phyloP scores from a whole-genome alignment of 1,140 invertebrate genomes.

The Marisa cornuarietis region DNA sequence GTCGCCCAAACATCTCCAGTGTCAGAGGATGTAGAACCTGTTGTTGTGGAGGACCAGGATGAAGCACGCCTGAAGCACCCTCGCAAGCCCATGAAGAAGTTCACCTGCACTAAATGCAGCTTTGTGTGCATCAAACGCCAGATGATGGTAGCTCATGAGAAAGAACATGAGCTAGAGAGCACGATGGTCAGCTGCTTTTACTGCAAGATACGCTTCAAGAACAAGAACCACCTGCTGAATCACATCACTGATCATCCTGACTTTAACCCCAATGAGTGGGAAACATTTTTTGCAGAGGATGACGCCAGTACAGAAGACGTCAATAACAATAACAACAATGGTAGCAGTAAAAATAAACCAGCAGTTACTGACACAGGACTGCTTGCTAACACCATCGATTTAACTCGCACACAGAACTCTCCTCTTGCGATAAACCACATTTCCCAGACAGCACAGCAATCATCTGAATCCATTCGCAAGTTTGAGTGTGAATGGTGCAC shows the following conservation, averaged over 20 bases:
- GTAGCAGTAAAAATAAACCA: neutral
- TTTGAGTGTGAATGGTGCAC: conserved; percentile 59
- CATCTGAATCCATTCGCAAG: neutral
- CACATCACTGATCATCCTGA: conserved; percentile 55
- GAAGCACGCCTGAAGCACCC: conserved; percentile 48
- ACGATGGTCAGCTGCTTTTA: conserved; percentile 49
- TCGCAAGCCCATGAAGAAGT: conserved; percentile 53
- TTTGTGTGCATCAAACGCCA: conserved; percentile 52
- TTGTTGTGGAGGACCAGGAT: conserved; percentile 25
- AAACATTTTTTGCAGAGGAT: conserved; percentile 36
- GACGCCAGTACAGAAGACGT: conserved; percentile 24
- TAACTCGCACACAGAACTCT: conserved; percentile 6
- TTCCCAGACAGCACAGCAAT: neutral
- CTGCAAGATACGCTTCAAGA: conserved; percentile 49
- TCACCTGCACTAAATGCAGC: conserved; percentile 50
- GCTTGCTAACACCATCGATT: conserved; percentile 11
- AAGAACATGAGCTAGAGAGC: conserved; percentile 44
- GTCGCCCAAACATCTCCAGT: conserved; percentile 20
- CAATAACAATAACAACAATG: conserved; percentile 19
- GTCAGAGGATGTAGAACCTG: conserved; percentile 2
- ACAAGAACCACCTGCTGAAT: conserved; percentile 47
- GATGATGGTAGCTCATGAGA: conserved; percentile 49
- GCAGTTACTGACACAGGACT: neutral
- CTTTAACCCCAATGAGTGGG: conserved; percentile 51
- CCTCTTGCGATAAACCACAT: neutral